Conservation (phyloP, 2,888 invertebrate genomes). For the Aporophyla lueneburgensis region DNA sequence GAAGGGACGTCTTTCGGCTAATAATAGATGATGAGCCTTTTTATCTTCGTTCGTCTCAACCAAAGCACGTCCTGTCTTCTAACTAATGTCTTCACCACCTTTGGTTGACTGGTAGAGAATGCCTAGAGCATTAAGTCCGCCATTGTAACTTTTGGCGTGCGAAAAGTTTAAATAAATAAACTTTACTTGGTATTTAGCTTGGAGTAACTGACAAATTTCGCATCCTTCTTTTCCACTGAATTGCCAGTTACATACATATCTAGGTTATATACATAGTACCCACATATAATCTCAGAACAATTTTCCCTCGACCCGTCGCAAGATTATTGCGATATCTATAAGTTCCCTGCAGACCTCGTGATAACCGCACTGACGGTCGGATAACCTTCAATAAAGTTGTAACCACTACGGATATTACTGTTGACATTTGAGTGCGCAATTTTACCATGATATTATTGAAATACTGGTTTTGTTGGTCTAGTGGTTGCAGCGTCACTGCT, state of each 20-base stretch:
- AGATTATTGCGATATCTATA: conserved; percentile 30
- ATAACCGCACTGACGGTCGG: conserved; percentile 20
- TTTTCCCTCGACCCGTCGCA: conserved; percentile 9
- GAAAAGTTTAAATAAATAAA: no score
- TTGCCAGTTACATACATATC: not conserved
- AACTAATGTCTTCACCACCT: no score
- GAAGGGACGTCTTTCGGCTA: no score
- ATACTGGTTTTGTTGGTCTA: not conserved
- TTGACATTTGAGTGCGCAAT: conserved; percentile 30
- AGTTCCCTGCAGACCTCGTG: conserved; percentile 22
- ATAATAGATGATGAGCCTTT: no score
- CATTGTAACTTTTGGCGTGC: no score
- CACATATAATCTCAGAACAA: conserved; percentile 1
- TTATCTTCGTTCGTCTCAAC: no score
- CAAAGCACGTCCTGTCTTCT: no score
- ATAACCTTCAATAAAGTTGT: conserved; percentile 46
- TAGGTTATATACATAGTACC: not conserved
- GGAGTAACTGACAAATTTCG: not conserved
- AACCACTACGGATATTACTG: conserved; percentile 45
- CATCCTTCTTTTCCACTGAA: not conserved
- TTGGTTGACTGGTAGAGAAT: no score
- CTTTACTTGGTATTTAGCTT: not conserved
- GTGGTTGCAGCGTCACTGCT: no score
- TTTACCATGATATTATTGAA: conserved; percentile 31
- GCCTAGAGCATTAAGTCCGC: no score